A percentile compares a stretch with the other conserved stretches of the same genome.
These are phyloP conservation scores for Columba livia DNA, from an alignment of 2,113 vertebrate species.

Conservation along the genomic window DNA sequence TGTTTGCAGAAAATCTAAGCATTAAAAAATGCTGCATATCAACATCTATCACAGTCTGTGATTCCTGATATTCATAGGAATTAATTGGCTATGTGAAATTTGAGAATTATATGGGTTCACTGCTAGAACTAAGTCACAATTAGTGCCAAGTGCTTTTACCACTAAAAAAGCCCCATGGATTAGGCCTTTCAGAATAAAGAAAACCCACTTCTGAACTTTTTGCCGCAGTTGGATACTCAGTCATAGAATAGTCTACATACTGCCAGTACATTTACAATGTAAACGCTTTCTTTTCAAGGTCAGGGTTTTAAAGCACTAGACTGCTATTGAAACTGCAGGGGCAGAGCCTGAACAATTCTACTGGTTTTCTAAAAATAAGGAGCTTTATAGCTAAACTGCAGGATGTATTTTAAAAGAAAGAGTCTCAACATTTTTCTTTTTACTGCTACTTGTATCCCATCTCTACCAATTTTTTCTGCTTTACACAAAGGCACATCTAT, in stretches of 20 bases:
- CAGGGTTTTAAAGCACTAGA: slow-evolving; percentile 68
- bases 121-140: slow-evolving; percentile 70
- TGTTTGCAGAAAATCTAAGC: not conserved
- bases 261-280: slow-evolving; percentile 62
- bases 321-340: slow-evolving; percentile 69
- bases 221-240: slow-evolving; percentile 34
- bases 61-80: slow-evolving; percentile 49
- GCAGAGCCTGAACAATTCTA: slow-evolving; percentile 64
- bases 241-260: slow-evolving; percentile 48
- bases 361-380: slow-evolving; percentile 70
- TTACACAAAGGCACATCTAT: slow-evolving; percentile 4
- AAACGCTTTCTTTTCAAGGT: slow-evolving; percentile 73
- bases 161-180: slow-evolving; percentile 60
- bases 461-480: slow-evolving; percentile 48
- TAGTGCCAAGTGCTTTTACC: slow-evolving; percentile 64
- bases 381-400: slow-evolving; percentile 69
- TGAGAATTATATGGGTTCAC: slow-evolving; percentile 67
- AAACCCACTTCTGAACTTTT: slow-evolving; percentile 66
- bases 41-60: not conserved
- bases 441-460: slow-evolving; percentile 52
- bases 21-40: not conserved
- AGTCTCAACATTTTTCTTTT: slow-evolving; percentile 56
- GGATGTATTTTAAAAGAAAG: slow-evolving; percentile 65
- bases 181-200: slow-evolving; percentile 69
- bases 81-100: slow-evolving; percentile 68